A percentile compares a stretch with the other conserved stretches of the same genome.
Conservation (phyloP, 2,888 invertebrate genomes). For the Congeria kusceri region DNA sequence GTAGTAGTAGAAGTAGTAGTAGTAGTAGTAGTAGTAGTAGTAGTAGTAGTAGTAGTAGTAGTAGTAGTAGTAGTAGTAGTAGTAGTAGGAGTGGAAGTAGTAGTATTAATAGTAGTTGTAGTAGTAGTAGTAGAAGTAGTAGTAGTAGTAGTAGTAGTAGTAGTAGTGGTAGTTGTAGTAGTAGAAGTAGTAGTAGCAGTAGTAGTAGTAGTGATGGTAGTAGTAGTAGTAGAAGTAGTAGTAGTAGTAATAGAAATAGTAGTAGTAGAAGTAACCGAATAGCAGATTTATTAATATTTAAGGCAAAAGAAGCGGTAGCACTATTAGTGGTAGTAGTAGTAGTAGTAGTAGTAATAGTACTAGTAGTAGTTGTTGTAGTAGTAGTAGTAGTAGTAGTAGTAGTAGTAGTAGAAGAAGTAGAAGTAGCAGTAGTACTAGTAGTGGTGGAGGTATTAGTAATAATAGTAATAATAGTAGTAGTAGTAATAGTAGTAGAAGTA, state of each 20-base stretch:
- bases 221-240: constrained; percentile 32
- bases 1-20: background rate
- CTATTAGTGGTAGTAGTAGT: constrained; percentile 5
- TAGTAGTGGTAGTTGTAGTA: constrained; percentile 12
- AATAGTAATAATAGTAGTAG: no score
- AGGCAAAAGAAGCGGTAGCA: no score
- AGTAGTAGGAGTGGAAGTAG: constrained; percentile 10
- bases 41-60: constrained; percentile 17
- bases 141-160: constrained; percentile 34
- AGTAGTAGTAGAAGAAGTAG: constrained; percentile 3
- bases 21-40: constrained; percentile 12
- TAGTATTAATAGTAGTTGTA: constrained; percentile 24
- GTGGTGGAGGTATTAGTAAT: background rate
- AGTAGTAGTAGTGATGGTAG: constrained; percentile 25
- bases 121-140: constrained; percentile 34
- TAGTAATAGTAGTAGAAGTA: background rate
- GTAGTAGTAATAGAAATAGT: constrained; percentile 10
- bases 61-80: background rate
- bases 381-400: background rate
- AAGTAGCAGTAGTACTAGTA: constrained; percentile 4
- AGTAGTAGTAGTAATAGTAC: constrained; percentile 1
- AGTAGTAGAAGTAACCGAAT: no score
- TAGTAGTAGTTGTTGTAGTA: constrained; percentile 1
- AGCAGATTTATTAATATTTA: no score
- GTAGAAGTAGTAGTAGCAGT: constrained; percentile 21